Conservation (phyloP, 2,888 invertebrate species). For the Dynastes grantii region DNA sequence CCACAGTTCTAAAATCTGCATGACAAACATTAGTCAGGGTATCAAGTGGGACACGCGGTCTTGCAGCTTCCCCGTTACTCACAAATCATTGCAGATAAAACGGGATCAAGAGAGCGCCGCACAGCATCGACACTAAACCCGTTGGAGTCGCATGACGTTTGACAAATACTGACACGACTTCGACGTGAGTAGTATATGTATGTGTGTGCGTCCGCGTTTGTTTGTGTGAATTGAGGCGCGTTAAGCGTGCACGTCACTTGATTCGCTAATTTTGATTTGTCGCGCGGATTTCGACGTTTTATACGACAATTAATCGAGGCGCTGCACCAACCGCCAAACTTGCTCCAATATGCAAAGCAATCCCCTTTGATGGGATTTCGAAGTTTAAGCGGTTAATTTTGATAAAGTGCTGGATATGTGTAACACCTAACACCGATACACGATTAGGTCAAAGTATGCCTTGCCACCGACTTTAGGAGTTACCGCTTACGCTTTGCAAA, state of each 20-base stretch:
- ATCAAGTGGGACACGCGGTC: slow-evolving; percentile 60
- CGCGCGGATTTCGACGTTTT: slow-evolving; percentile 50
- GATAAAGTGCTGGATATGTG: slow-evolving; percentile 31
- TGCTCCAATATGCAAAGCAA: slow-evolving; percentile 29
- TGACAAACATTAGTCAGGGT: slow-evolving; percentile 65
- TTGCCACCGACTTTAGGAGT: slow-evolving; percentile 5
- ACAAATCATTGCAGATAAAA: slow-evolving; percentile 69
- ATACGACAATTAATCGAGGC: slow-evolving; percentile 41
- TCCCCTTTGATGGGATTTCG: slow-evolving; percentile 41
- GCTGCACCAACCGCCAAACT: slow-evolving; percentile 17
- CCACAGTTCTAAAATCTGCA: slow-evolving; percentile 59
- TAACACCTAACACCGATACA: slow-evolving; percentile 34
- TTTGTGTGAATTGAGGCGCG: slow-evolving; percentile 50
- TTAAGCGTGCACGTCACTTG: slow-evolving; percentile 51
- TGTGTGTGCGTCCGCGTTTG: slow-evolving; percentile 43
- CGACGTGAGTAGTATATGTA: slow-evolving; percentile 41
- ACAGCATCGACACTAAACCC: slow-evolving; percentile 62
- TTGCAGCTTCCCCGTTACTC: slow-evolving; percentile 62
- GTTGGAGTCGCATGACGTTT: slow-evolving; percentile 64
- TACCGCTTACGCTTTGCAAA: slow-evolving; percentile 5
- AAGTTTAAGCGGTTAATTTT: slow-evolving; percentile 42
- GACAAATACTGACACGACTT: slow-evolving; percentile 64
- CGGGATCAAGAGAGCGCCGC: slow-evolving; percentile 62
- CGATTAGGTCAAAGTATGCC: slow-evolving; percentile 23
- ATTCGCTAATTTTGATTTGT: slow-evolving; percentile 57